These are phyloP conservation scores for Phaedon cochleariae DNA, from an alignment of 2,888 invertebrate genomes.

Conservation along the genomic window DNA sequence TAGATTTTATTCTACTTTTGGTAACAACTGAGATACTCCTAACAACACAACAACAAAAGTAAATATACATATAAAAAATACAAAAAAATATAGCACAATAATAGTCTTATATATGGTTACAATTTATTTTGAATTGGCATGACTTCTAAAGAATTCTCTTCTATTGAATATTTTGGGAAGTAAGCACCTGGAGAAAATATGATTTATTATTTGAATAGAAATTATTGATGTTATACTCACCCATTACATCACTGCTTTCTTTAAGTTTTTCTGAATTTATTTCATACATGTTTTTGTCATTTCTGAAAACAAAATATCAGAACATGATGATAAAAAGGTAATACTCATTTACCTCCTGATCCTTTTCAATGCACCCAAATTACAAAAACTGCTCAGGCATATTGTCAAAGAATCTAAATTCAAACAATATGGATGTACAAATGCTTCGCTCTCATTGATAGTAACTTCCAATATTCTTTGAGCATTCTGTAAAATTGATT, in stretches of 20 bases:
- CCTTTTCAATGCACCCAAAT: slow-evolving; percentile 59
- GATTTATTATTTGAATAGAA: too few relatives aligned
- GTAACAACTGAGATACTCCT: background rate
- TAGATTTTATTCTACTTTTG: too few relatives aligned
- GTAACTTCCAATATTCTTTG: slow-evolving; percentile 70
- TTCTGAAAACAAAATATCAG: slow-evolving; percentile 35
- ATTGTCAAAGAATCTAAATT: slow-evolving; percentile 72
- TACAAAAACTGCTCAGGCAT: slow-evolving; percentile 67
- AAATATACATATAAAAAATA: background rate
- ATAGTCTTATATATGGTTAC: background rate
- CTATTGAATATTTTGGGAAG: background rate
- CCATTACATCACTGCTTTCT: slow-evolving; percentile 47
- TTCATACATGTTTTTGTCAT: slow-evolving; percentile 41
- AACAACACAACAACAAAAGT: background rate
- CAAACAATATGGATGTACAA: slow-evolving; percentile 76
- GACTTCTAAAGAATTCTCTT: background rate
- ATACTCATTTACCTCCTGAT: slow-evolving; percentile 51
- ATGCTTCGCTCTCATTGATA: slow-evolving; percentile 56
- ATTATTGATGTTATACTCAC: too few relatives aligned
- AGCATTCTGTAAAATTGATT: slow-evolving; percentile 65
- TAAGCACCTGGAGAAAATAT: slow-evolving; percentile 11
- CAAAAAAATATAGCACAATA: background rate
- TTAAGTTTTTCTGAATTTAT: slow-evolving; percentile 41
- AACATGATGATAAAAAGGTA: too few relatives aligned
- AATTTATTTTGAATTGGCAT: background rate